Evolutionary conservation across 2,888 invertebrate genomes (phyloP).

Genomic region (Trimorus sp.): DNA sequence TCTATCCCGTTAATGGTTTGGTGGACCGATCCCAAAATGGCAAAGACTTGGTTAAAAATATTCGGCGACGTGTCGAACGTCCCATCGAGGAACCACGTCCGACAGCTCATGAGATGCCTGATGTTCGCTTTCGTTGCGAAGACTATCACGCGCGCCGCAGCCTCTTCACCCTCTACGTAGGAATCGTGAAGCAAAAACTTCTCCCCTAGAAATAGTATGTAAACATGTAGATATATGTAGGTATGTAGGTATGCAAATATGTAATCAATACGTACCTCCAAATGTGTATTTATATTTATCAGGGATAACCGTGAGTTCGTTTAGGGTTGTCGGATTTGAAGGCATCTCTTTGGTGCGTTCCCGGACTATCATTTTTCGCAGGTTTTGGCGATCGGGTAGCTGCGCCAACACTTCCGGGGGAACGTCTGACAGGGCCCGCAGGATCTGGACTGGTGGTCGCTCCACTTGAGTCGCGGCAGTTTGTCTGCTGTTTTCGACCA

Average conservation of each 20-base stretch:
- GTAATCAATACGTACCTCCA: neutral
- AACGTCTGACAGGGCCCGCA: neutral
- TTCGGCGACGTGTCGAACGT: neutral
- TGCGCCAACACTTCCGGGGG: conserved; percentile 2
- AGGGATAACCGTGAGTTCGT: neutral
- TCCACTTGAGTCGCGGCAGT: too few species aligned
- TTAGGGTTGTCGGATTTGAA: conserved; percentile 10
- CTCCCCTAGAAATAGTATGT: too few species aligned
- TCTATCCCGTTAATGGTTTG: neutral
- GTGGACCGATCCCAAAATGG: neutral
- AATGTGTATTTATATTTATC: conserved; percentile 10
- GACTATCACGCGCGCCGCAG: neutral
- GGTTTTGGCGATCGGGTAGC: conserved; percentile 8
- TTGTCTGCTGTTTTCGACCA: too few species aligned
- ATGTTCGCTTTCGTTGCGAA: neutral
- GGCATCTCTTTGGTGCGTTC: neutral
- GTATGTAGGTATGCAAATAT: too few species aligned
- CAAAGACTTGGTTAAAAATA: neutral
- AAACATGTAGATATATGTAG: too few species aligned
- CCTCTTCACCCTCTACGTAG: neutral
- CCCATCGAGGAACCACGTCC: neutral
- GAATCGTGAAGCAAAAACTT: too few species aligned
- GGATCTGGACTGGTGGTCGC: neutral
- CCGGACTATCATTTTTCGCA: conserved; percentile 3
- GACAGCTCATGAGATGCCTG: neutral